phyloP scores from a whole-genome alignment of 2,113 vertebrate species.

The Charadrius vociferus region DNA sequence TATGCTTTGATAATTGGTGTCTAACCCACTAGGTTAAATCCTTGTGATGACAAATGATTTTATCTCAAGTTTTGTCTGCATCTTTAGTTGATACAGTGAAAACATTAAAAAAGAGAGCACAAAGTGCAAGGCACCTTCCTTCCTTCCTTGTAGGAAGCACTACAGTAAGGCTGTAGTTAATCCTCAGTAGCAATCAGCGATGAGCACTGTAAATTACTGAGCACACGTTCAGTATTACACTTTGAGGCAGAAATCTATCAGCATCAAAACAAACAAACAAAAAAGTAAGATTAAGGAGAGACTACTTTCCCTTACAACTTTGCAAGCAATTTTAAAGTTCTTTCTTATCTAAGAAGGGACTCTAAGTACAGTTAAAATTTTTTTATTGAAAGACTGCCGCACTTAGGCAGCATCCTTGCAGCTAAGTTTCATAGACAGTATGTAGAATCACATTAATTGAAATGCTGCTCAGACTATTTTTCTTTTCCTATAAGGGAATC shows the following conservation, averaged over 20 bases:
- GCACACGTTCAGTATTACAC: background rate
- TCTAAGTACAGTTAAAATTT: background rate
- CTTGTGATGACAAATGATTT: background rate
- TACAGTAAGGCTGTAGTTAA: background rate
- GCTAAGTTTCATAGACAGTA: background rate
- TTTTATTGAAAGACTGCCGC: background rate
- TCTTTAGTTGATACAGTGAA: background rate
- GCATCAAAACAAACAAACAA: background rate
- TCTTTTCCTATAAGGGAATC: background rate
- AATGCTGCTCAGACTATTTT: background rate
- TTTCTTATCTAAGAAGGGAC: background rate
- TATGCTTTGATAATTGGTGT: background rate
- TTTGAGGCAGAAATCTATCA: background rate
- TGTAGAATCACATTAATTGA: background rate
- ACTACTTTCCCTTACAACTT: background rate
- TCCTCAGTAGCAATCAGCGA: fast-evolving
- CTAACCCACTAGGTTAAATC: background rate
- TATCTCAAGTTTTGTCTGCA: background rate
- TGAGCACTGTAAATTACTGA: fast-evolving
- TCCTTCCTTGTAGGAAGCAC: background rate
- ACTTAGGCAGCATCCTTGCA: background rate
- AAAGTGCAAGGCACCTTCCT: background rate
- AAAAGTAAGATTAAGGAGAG: background rate
- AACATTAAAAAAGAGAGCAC: background rate
- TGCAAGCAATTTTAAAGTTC: background rate